A percentile compares a stretch with the other conserved stretches of the same genome.
Conservation (phyloP, 1,140 invertebrate genomes). For the Drosophila trapezifrons region DNA sequence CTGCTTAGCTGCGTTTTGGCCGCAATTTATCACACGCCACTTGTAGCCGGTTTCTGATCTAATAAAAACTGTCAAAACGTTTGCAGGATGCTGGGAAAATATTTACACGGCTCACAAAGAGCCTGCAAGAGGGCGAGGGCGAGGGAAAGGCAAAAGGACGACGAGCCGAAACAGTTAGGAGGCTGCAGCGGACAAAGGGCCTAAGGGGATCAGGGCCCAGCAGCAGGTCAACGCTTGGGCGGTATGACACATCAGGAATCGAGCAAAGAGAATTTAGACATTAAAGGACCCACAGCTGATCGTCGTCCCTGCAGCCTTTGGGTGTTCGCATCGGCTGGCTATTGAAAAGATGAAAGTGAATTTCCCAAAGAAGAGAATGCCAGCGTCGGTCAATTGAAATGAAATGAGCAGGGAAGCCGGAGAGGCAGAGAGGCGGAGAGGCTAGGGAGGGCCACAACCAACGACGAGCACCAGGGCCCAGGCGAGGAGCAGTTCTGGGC, state of each 20-base stretch:
- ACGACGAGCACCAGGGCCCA: too few relatives aligned
- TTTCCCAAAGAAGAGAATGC: conserved; percentile 52
- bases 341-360: conserved; percentile 81
- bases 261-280: conserved; percentile 59
- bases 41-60: conserved; percentile 72
- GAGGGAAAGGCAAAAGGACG: conserved; percentile 5
- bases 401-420: conserved; percentile 35
- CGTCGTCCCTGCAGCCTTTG: conserved; percentile 27
- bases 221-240: conserved; percentile 67
- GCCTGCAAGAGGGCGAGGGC: background rate
- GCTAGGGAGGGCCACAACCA: too few relatives aligned
- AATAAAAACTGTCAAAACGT: conserved; percentile 83
- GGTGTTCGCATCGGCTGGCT: conserved; percentile 59
- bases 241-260: conserved; percentile 75
- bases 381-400: conserved; percentile 59
- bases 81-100: conserved; percentile 79
- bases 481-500: conserved; percentile 56
- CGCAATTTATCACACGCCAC: conserved; percentile 80
- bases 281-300: conserved; percentile 67
- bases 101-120: conserved; percentile 67
- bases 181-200: conserved; percentile 45
- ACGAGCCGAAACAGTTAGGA: conserved; percentile 55
- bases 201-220: conserved; percentile 56
- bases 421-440: conserved; percentile 22
- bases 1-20: conserved; percentile 53